Percentiles rank a stretch among this genome's conserved stretches.
Conservation (phyloP, 2,113 vertebrate genomes). For the Hemiscyllium ocellatum region DNA sequence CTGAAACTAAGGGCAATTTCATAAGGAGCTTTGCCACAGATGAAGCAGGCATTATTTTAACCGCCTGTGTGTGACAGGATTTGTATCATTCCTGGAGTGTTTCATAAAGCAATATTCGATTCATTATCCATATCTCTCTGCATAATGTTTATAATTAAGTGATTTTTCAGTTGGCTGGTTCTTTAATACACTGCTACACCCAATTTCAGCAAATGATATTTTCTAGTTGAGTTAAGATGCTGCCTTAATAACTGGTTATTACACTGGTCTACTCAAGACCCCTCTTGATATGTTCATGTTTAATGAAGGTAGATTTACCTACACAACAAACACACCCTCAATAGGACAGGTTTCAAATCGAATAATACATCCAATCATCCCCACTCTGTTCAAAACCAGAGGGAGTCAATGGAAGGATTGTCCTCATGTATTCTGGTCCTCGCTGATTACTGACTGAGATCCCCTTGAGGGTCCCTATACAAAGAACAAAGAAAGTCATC, state of each 20-base stretch:
- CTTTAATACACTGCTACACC: constrained; percentile 31
- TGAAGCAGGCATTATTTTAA: neutral
- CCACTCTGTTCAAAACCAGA: neutral
- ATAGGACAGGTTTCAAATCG: neutral
- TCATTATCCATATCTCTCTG: constrained; percentile 6
- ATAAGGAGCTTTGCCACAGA: neutral
- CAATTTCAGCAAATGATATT: constrained; percentile 34
- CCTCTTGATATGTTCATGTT: neutral
- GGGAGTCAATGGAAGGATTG: neutral
- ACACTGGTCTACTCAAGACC: neutral
- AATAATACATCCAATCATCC: neutral
- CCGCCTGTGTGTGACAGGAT: constrained; percentile 12
- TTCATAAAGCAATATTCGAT: neutral
- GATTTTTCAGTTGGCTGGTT: constrained; percentile 30
- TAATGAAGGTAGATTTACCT: too few species aligned
- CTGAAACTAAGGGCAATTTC: constrained; percentile 4
- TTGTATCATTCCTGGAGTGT: neutral
- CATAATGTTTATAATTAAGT: constrained; percentile 35
- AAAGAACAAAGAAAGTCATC: too few species aligned
- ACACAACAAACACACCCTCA: neutral
- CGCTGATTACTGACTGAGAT: neutral
- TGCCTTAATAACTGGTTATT: neutral
- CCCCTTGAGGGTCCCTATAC: neutral
- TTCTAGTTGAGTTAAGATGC: neutral
- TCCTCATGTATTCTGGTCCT: neutral